A percentile compares a stretch with the other conserved stretches of the same genome.
Conservation (phyloP, 2,797 vertebrate species). For the Furcifer pardalis region DNA sequence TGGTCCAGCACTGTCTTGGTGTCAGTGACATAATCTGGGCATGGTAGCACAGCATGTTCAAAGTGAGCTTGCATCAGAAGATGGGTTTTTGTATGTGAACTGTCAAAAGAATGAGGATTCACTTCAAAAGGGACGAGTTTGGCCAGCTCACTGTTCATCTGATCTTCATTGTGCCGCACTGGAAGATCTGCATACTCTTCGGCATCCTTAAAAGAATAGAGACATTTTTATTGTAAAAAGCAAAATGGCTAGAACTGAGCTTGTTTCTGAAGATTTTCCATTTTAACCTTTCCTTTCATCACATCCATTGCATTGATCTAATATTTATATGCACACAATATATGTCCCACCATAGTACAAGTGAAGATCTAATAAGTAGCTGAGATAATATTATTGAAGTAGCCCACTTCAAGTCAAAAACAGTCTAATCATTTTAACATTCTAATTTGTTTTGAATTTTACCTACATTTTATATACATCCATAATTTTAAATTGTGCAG, state of each 20-base stretch:
- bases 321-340: no score
- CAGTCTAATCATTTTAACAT: no score
- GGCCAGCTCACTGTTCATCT: conserved; percentile 94
- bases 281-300: background rate
- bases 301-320: no score
- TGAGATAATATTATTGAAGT: no score
- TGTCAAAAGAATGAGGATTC: conserved; percentile 93
- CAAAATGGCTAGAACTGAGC: background rate
- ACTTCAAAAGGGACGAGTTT: conserved; percentile 90
- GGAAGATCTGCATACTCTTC: conserved; percentile 95
- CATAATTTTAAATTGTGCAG: no score
- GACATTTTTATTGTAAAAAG: conserved; percentile 2
- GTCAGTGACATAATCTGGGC: conserved; percentile 93
- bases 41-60: conserved; percentile 87
- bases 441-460: no score
- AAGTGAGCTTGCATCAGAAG: conserved; percentile 95
- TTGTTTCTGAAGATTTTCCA: conserved; percentile 1
- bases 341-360: no score
- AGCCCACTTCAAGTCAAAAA: no score
- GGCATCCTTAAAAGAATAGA: conserved; percentile 83
- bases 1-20: conserved; percentile 97
- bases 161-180: conserved; percentile 98
- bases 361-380: no score
- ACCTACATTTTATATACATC: no score
- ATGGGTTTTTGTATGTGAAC: conserved; percentile 94